Base-by-base conservation (phyloP, 2,797 vertebrate genomes). In the Monodelphis domestica region DNA sequence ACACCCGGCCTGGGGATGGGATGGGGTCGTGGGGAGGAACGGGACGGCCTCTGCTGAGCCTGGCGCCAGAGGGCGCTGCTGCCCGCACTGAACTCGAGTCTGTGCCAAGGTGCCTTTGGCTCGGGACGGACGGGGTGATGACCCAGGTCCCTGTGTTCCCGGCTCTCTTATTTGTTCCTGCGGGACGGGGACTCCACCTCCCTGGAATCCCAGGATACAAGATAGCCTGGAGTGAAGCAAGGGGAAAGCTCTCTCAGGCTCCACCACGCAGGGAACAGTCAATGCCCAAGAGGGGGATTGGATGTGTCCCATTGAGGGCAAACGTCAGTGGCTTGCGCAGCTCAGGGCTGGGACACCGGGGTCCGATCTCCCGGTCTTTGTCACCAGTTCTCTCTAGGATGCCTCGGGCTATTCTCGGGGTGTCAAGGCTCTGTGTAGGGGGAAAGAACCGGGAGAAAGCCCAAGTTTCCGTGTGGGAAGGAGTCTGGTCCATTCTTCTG, bases 31-130 rank as follows among this genome's bases (percentile, higher is more conserved):
- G 12, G 33, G 91, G 59, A 45, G 12, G 92, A 21, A 51, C n/a
- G 0, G 59, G 53, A 38, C 0, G n/a, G 30, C 26, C 15, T 21
- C 53, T 3, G 84, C 26, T 1, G 92, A 78, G 63, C 90, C 28
- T 10, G 59, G 91, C 97, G 57, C 94, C 45, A 97, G 97, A 51
- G 96, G 97, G 97, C 97, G 96, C 97, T 93, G 95, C 30, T 95
- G 55, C 7, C 92, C 90, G 78, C 54, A 53, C 9, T 6, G 87
- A 88, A 38, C n/a, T 78, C 63, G 1, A 17, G 63, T 92, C 90
- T 29, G 53, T 26, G 26, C 54, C n/a, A 24, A 5, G 0, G 63
- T 78, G 10, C 17, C 63, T 45, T 1, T 10, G n/a, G n/a, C n/a
- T 4, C 7, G 17, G 63, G 0, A 1, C 14, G 33, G 33, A 21